A percentile compares a stretch with the other conserved stretches of the same genome.
These are phyloP conservation scores for Monochamus alternatus DNA, from an alignment of 2,888 invertebrate species.

Conservation along the genomic window DNA sequence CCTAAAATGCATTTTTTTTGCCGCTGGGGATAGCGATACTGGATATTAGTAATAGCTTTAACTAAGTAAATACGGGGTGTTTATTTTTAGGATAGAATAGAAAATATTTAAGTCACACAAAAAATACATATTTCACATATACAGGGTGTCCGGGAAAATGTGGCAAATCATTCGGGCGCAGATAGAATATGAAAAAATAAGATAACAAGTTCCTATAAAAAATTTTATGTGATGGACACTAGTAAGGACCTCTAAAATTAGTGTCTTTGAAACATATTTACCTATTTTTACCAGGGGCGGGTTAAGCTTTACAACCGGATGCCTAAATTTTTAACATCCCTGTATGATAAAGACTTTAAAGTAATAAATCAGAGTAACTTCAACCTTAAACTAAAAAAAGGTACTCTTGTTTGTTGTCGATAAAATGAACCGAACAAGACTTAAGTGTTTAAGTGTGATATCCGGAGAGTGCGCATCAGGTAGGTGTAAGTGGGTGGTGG, in stretches of 20 bases:
- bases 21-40: too few species aligned
- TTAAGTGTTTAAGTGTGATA: too few species aligned
- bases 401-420: slow-evolving; percentile 5
- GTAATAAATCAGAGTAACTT: background rate
- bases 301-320: background rate
- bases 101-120: too few species aligned
- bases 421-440: slow-evolving; percentile 9
- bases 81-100: too few species aligned
- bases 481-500: too few species aligned
- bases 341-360: slow-evolving; percentile 8
- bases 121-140: too few species aligned
- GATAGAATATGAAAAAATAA: slow-evolving; percentile 3
- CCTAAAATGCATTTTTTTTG: too few species aligned
- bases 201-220: slow-evolving; percentile 1
- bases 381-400: background rate
- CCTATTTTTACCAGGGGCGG: background rate
- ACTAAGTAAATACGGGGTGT: too few species aligned
- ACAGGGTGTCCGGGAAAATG: background rate
- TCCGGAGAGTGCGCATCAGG: too few species aligned
- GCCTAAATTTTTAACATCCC: background rate
- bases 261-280: background rate
- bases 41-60: too few species aligned
- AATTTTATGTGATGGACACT: background rate
- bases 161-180: background rate
- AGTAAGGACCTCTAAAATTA: background rate